Evolutionary conservation across 1,140 invertebrate species (phyloP).

Genomic region (Drosophila athabasca): DNA sequence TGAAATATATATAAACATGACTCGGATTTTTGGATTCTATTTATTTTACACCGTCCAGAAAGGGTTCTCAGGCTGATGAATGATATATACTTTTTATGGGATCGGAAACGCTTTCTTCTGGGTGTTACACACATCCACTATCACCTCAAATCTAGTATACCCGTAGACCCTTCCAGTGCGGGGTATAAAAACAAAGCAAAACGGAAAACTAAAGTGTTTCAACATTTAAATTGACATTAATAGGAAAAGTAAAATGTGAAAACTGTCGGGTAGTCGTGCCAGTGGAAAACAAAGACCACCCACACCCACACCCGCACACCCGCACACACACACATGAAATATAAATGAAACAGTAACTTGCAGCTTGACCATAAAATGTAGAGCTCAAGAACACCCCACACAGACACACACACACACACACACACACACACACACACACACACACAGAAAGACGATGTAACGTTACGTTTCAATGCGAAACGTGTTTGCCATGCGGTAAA

Average conservation of each 20-base stretch:
- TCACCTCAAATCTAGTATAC: no score
- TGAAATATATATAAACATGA: no score
- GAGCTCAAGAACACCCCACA: constrained; percentile 24
- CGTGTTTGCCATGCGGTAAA: constrained; percentile 60
- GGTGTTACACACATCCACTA: no score
- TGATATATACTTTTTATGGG: no score
- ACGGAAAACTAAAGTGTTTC: constrained; percentile 40
- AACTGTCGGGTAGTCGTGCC: constrained; percentile 30
- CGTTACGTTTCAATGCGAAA: constrained; percentile 57
- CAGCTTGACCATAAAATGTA: constrained; percentile 68
- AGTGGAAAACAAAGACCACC: constrained; percentile 20
- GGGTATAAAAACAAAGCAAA: constrained; percentile 10
- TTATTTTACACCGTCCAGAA: no score
- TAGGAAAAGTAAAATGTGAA: constrained; percentile 47
- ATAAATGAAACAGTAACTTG: constrained; percentile 56
- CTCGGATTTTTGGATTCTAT: no score
- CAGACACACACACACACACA: no score
- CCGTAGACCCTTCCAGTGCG: no score
- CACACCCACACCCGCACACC: constrained; percentile 31
- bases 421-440: no score
- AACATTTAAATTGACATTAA: constrained; percentile 67
- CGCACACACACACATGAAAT: constrained; percentile 50
- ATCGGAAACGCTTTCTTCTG: no score
- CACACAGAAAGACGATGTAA: neutral
- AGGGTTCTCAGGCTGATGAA: no score